phyloP scores from a whole-genome alignment of 2,797 vertebrate species.

The Acanthis flammea region DNA sequence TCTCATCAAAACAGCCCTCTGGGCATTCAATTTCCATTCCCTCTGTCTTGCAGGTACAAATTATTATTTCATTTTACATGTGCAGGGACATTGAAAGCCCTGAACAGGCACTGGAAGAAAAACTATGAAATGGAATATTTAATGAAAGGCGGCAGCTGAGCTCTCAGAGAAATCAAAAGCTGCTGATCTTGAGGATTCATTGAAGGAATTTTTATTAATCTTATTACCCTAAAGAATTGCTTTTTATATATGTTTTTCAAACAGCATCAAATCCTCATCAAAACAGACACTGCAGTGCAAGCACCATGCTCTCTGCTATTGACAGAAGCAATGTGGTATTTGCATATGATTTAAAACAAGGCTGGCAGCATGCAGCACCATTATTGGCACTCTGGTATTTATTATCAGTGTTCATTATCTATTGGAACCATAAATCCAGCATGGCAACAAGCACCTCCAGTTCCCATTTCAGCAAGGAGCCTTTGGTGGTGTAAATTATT shows the following conservation, averaged over 20 bases:
- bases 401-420: not conserved
- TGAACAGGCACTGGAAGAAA: conserved; percentile 18
- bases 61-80: conserved; percentile 61
- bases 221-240: conserved; percentile 61
- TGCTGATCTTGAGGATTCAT: conserved; percentile 42
- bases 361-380: not conserved
- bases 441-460: not conserved
- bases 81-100: conserved; percentile 14
- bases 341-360: not conserved
- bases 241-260: conserved; percentile 54
- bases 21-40: conserved; percentile 44
- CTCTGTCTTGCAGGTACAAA: conserved; percentile 54
- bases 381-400: not conserved
- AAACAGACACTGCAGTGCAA: not conserved
- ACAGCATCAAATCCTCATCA: conserved; percentile 23
- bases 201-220: conserved; percentile 64
- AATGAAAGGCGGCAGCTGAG: conserved; percentile 61
- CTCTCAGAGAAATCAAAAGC: conserved; percentile 52
- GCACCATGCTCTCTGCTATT: not conserved
- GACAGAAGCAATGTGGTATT: not conserved
- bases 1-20: conserved; percentile 50
- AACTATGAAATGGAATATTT: conserved; percentile 62
- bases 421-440: not conserved
- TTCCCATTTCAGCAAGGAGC: not conserved
- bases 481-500: not conserved